Evolutionary conservation across 2,888 invertebrate species (phyloP), one percentile per base, ranked within the genome.

Genomic region (Drosophila algonquin): DNA sequence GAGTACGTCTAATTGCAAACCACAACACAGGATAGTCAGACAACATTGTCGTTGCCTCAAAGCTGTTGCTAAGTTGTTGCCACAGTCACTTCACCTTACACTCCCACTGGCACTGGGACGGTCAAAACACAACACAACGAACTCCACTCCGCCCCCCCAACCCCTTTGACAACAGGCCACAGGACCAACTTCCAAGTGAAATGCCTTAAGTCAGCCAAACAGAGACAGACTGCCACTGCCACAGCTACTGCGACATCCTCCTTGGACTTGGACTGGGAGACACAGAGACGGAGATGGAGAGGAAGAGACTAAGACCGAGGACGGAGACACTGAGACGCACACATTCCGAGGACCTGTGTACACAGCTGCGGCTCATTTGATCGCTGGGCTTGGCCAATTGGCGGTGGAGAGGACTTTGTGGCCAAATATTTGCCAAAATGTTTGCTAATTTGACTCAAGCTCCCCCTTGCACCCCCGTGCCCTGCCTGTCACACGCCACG

Each of bases 341-440:
- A 52, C 27, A 45, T 18, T 40, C 14, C 30, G 63, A 53, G 60
- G 52, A 71, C 46, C 71, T 81, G 81, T 87, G 85, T 75, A 77
- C 80, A 84, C 79, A 81, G 81, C 81, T 87, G 85, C 75, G 87
- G 86, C 85, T 85, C 82, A 85, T 82, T 82, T 82, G 87, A 87
- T 87, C 82, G 82, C 67, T 67, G 71, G 63, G 70, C 68, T 81
- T 87, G 85, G 85, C 75, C 82, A 82, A 84, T 85, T 87, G 82
- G 73, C 72, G 70, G 67, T 48, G 63, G 35, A 46, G 61, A 10
- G 61, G 75, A 73, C 62, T 75, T 75, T 74, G 58, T 56, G 68
- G 54, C 75, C 73, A 81, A 82, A 82, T 87, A 87, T 82, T 87
- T 87, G 81, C 57, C 68, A 74, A 85, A 87, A 87, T 87, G 76